phyloP scores from a whole-genome alignment of 2,888 invertebrate species.

The Eupithecia exiguata region DNA sequence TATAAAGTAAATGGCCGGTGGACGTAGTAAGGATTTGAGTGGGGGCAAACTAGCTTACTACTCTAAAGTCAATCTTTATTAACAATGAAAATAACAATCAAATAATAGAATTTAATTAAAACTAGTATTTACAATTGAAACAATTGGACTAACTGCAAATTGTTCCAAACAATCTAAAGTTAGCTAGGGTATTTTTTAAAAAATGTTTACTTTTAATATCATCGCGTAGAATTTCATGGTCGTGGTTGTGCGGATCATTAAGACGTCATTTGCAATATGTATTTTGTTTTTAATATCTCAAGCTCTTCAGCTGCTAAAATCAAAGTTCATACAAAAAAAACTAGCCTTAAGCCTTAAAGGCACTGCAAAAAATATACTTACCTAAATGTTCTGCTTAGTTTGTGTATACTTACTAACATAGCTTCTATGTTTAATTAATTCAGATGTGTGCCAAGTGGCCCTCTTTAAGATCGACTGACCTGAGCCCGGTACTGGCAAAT shows the following conservation, averaged over 20 bases:
- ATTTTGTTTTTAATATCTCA: not conserved
- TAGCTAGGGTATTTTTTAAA: too few species aligned
- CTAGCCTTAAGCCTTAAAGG: not conserved
- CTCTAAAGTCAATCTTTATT: not conserved
- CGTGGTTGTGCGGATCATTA: not conserved
- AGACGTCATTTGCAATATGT: not conserved
- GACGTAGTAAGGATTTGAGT: not conserved
- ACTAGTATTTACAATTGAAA: too few species aligned
- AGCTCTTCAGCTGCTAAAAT: not conserved
- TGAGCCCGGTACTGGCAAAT: slow-evolving; percentile 24
- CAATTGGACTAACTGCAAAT: too few species aligned
- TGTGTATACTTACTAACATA: not conserved
- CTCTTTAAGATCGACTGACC: not conserved
- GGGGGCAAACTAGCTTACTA: not conserved
- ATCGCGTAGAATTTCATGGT: not conserved
- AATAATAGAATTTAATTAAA: too few species aligned
- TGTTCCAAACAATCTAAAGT: too few species aligned
- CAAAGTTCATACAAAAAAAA: not conserved
- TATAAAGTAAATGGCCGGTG: slow-evolving; percentile 38
- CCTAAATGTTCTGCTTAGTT: not conserved
- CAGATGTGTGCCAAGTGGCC: not conserved
- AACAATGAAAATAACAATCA: too few species aligned
- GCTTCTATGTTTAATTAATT: not conserved
- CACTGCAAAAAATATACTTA: not conserved
- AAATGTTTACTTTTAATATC: not conserved